Percentiles rank a stretch among this genome's conserved stretches.
These are phyloP conservation scores for Pangasius sanitwongsei DNA, from an alignment of 2,797 vertebrate genomes.

Conservation along the genomic window DNA sequence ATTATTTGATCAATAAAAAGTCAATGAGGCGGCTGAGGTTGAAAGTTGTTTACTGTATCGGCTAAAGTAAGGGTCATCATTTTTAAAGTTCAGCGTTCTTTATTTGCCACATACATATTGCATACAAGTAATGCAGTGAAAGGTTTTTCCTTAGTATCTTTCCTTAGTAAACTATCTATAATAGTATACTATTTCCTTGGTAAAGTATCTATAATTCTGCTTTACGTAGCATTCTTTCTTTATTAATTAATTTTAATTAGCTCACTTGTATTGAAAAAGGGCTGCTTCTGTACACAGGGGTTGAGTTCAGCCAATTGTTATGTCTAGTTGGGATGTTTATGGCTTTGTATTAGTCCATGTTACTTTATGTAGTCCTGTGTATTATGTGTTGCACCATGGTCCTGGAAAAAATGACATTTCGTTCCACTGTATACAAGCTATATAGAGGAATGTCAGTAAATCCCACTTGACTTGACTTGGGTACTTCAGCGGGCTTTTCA, in stretches of 20 bases:
- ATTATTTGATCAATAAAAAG: constrained; percentile 15
- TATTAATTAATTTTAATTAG: constrained; percentile 23
- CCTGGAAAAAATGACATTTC: not conserved
- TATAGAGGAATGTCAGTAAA: not conserved
- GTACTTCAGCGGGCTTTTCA: not conserved
- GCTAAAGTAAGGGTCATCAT: not conserved
- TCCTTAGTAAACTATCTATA: too few relatives aligned
- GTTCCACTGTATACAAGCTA: not conserved
- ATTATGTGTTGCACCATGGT: not conserved
- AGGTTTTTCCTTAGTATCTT: too few relatives aligned
- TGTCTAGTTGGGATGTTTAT: not conserved
- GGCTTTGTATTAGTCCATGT: not conserved
- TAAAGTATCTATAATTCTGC: not conserved
- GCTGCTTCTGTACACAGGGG: not conserved
- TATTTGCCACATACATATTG: too few relatives aligned
- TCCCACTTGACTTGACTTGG: not conserved
- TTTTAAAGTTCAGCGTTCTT: not conserved
- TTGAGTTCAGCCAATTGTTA: not conserved
- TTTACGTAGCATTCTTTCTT: not conserved
- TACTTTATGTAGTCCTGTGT: not conserved
- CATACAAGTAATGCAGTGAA: too few relatives aligned
- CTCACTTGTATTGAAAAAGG: not conserved
- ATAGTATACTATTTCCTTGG: too few relatives aligned
- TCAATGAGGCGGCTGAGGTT: not conserved
- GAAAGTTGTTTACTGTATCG: constrained; percentile 4